phyloP scores from a whole-genome alignment of 2,888 invertebrate species.

The Euplexia lucipara region DNA sequence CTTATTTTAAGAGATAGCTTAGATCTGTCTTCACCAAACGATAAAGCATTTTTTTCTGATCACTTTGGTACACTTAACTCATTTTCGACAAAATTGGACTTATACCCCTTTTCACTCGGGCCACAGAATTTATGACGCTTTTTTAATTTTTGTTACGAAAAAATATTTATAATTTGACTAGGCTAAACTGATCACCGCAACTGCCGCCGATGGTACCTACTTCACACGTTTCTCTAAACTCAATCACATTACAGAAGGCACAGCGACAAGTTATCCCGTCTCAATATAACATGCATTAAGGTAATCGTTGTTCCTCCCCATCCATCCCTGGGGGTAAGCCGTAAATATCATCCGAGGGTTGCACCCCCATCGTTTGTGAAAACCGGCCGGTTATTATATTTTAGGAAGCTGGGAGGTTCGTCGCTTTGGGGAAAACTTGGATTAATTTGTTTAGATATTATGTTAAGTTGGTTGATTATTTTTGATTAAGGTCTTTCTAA shows the following conservation, averaged over 20 bases:
- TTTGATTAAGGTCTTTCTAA: not conserved
- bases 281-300: slow-evolving; percentile 78
- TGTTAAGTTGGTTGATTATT: slow-evolving; percentile 6
- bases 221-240: slow-evolving; percentile 20
- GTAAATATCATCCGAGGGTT: slow-evolving; percentile 56
- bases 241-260: slow-evolving; percentile 42
- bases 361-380: slow-evolving; percentile 48
- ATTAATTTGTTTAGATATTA: slow-evolving; percentile 40
- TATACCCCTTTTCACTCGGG: too few species aligned
- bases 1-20: too few species aligned
- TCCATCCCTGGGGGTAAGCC: slow-evolving; percentile 39
- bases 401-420: slow-evolving; percentile 35
- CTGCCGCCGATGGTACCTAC: too few species aligned
- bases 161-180: too few species aligned
- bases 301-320: slow-evolving; percentile 70
- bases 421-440: slow-evolving; percentile 12
- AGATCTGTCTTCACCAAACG: too few species aligned
- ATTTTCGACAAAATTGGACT: too few species aligned
- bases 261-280: slow-evolving; percentile 50
- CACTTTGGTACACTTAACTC: too few species aligned
- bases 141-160: too few species aligned
- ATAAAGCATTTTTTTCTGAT: too few species aligned
- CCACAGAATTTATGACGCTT: too few species aligned
- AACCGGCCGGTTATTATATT: slow-evolving; percentile 51
- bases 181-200: too few species aligned